phyloP scores from a whole-genome alignment of 2,113 vertebrate species.

The Epinephelus moara region DNA sequence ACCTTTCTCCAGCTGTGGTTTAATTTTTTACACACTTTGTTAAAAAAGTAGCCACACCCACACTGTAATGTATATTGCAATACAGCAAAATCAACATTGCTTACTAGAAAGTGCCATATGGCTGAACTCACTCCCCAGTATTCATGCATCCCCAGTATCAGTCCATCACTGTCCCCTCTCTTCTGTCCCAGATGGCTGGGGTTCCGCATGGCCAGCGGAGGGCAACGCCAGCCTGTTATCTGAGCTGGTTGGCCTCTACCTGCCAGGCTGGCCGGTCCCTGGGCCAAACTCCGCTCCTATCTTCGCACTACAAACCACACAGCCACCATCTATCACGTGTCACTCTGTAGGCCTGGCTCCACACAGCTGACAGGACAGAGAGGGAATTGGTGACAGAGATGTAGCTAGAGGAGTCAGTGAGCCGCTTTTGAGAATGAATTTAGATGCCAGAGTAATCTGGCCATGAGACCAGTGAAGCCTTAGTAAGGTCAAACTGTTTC shows the following conservation, averaged over 20 bases:
- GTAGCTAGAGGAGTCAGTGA: neutral
- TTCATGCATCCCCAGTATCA: slow-evolving; percentile 11
- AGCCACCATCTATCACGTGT: slow-evolving; percentile 8
- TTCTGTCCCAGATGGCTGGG: slow-evolving; percentile 79
- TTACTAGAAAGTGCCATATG: slow-evolving; percentile 38
- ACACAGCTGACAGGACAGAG: neutral
- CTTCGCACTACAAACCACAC: neutral
- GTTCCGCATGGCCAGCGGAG: slow-evolving; percentile 82
- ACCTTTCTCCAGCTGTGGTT: neutral
- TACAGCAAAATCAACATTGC: slow-evolving; percentile 25
- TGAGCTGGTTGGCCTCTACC: slow-evolving; percentile 62
- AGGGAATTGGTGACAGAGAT: neutral
- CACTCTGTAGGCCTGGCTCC: neutral
- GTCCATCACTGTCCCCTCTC: slow-evolving; percentile 52
- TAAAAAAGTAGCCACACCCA: neutral
- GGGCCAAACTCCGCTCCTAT: slow-evolving; percentile 20
- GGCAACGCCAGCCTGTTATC: slow-evolving; percentile 62
- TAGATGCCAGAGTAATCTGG: neutral
- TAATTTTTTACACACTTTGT: neutral
- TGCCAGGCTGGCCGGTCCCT: slow-evolving; percentile 18
- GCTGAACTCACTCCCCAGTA: slow-evolving; percentile 2
- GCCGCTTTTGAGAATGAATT: neutral
- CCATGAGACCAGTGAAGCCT: slow-evolving; percentile 10
- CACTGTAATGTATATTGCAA: neutral
- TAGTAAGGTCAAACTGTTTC: slow-evolving; percentile 18